Percentiles rank a stretch among this genome's conserved stretches.
Conservation (phyloP, 1,140 invertebrate genomes). For the Leptonema lineaticorne region DNA sequence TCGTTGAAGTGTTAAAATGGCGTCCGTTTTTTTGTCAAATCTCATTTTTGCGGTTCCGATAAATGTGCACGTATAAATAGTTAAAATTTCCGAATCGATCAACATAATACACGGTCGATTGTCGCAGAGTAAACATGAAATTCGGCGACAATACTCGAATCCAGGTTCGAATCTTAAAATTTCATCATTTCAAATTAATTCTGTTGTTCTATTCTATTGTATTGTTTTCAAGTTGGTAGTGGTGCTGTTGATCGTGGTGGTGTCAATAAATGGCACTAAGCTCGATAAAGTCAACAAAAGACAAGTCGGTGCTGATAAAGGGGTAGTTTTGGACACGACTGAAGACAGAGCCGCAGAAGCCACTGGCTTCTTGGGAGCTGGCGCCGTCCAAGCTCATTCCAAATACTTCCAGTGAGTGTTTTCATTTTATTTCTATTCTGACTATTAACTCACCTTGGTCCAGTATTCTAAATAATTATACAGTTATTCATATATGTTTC, state of each 20-base stretch:
- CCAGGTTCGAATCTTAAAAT: conserved; percentile 26
- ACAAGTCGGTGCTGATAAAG: conserved; percentile 32
- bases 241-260: conserved; percentile 9
- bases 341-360: conserved; percentile 36
- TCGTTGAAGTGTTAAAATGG: neutral
- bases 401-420: conserved; percentile 57
- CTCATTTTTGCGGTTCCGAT: neutral
- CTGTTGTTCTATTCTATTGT: neutral
- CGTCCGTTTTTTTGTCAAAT: neutral
- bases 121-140: conserved; percentile 33
- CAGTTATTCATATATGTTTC: too few species aligned
- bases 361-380: conserved; percentile 34
- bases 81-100: conserved; percentile 14
- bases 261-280: neutral
- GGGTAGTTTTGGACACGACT: conserved; percentile 28
- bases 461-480: too few species aligned
- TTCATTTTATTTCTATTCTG: too few species aligned
- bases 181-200: neutral
- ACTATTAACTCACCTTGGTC: too few species aligned
- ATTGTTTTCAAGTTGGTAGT: conserved; percentile 10
- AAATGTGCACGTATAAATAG: conserved; percentile 38
- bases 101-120: conserved; percentile 29
- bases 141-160: conserved; percentile 17
- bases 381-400: conserved; percentile 49
- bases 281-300: conserved; percentile 32